Base-by-base conservation (phyloP, 1,140 invertebrate genomes). In the Caenorhabditis latens region DNA sequence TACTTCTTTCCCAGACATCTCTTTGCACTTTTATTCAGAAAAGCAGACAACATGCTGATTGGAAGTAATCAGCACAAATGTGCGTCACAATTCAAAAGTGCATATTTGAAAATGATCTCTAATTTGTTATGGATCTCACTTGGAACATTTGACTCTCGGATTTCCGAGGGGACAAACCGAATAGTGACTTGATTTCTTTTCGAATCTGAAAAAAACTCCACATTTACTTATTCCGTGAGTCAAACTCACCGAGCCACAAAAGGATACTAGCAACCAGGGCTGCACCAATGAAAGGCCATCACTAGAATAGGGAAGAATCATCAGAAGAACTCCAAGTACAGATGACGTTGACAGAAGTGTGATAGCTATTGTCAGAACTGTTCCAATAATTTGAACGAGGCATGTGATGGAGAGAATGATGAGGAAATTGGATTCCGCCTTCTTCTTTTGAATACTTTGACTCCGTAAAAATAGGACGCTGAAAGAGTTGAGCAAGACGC, bases 381-480 rank as follows among this genome's bases (percentile, higher is more conserved):
- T 42, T 65, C 61, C 61, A 40, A 40, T 40, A 13, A 65, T 11
- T 65, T 65, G 61, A 65, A 65, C 21, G 9, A 7, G 32, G 8
- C 21, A 32, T 40, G 61, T 65, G 32, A 65, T 65, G 16, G 40
- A 71, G 14, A 71, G 13, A 19, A 71, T 71, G 46, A 71, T 43
- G 5, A 71, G 42, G 42, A 46, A 71, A 71, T 71, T 71, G 19
- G 65, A 71, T 71, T 71, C 65, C 16, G 65, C 65, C 16, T 71
- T 71, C 21, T 71, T 71, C 42, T 42, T 71, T 71, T 71, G 65
- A 71, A 71, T 46, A 46, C 42, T 71, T 8, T 19, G 46, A 71
- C 65, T 71, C 46, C 42, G 13, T n/a, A 71, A 8, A 71, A 71
- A 71, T 71, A 71, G 8, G 4, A 71, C 42, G 46, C 42, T 71